Percentiles rank a stretch among this genome's conserved stretches.
Conservation (phyloP, 2,797 vertebrate species). For the Tangara arthus region DNA sequence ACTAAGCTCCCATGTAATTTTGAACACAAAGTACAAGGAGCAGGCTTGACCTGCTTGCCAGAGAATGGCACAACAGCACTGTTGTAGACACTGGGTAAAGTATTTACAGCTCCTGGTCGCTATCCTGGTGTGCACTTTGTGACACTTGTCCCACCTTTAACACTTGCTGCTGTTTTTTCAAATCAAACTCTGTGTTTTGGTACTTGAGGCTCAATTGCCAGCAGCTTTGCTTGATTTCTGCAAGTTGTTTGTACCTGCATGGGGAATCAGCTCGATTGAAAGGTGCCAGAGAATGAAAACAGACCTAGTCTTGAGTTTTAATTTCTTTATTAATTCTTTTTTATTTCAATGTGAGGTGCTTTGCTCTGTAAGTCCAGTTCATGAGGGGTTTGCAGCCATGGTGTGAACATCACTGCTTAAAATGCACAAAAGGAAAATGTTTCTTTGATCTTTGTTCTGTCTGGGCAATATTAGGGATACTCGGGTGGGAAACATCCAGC, state of each 20-base stretch:
- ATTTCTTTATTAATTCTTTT: not conserved
- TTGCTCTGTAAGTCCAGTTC: not conserved
- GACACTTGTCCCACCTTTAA: not conserved
- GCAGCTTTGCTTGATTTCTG: not conserved
- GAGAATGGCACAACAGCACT: not conserved
- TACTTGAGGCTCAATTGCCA: not conserved
- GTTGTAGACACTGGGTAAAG: not conserved
- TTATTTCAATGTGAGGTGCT: not conserved
- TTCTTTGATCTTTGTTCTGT: not conserved
- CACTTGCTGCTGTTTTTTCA: constrained; percentile 35
- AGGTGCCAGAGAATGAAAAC: not conserved
- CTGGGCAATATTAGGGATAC: not conserved
- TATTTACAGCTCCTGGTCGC: not conserved
- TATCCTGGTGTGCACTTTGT: constrained; percentile 12
- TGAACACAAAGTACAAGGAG: constrained; percentile 24
- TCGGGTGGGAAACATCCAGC: not conserved
- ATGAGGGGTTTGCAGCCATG: rapidly evolving
- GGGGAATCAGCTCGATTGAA: not conserved
- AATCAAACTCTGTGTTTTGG: not conserved
- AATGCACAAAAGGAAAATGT: not conserved
- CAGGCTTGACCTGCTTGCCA: not conserved
- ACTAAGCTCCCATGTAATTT: not conserved
- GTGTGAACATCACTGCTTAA: not conserved
- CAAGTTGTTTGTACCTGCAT: not conserved
- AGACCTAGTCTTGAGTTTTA: not conserved